These are phyloP conservation scores for Falco columbarius DNA, from an alignment of 2,797 vertebrate species.

Conservation along the genomic window DNA sequence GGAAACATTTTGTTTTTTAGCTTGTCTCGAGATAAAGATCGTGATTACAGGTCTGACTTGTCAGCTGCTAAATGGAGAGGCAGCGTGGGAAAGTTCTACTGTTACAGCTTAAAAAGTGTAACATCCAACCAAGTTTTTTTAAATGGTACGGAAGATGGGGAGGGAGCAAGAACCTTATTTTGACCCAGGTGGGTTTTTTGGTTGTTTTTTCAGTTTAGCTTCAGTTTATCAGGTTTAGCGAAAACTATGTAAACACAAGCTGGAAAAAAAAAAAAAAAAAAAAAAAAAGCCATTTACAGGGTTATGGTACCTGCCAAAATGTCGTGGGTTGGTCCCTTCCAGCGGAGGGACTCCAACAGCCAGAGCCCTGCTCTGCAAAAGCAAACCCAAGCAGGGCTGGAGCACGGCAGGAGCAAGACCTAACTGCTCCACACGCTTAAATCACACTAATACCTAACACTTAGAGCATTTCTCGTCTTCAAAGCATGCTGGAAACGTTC, in stretches of 20 bases:
- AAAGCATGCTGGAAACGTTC: not conserved
- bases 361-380: not conserved
- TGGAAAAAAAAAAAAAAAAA: not conserved
- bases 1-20: conserved; percentile 55
- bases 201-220: not conserved
- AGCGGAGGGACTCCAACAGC: not conserved
- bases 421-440: fast-evolving
- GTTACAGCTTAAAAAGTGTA: not conserved
- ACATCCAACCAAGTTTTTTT: not conserved
- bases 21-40: not conserved
- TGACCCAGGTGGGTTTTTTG: not conserved
- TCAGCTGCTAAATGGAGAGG: conserved; percentile 35
- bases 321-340: not conserved
- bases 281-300: not conserved
- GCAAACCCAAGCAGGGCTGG: not conserved
- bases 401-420: fast-evolving
- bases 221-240: not conserved
- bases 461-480: not conserved
- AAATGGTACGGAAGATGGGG: not conserved
- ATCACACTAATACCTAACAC: not conserved
- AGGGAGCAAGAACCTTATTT: not conserved
- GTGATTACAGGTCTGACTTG: conserved; percentile 26
- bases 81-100: conserved; percentile 55
- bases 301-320: fast-evolving
- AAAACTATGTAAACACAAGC: not conserved